Evolutionary conservation across 2,113 vertebrate species (phyloP), one percentile per base, ranked within the genome.

Genomic region (Heterotis niloticus): DNA sequence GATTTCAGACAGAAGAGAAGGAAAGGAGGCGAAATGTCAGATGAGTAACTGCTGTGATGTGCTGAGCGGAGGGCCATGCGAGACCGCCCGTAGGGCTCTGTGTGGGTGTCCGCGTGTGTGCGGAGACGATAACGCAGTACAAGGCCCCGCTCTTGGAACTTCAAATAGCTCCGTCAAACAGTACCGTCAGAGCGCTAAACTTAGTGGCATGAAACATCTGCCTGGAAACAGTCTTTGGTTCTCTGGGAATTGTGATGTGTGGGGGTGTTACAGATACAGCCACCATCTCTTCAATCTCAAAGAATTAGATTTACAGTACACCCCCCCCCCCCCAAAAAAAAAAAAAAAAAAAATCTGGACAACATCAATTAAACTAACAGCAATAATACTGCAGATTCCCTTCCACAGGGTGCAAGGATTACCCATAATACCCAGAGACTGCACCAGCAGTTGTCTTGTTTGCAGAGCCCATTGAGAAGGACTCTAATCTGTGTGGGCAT

Each of bases 161-260:
- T 69, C 65, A 78, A 78, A 69, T 24, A 11, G 52, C 16, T 57
- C n/a, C n/a, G n/a, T 69, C 64, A 78, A 78, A 68, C 64, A 10
- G 54, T 10, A 29, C 77, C 16, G 66, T 20, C 77, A 69, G 16
- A 70, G 65, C 20, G 24, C 66, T 60, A 56, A 29, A 44, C 66
- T n/a, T 67, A 65, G 16, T 34, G 16, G 17, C 10, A 75, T 5
- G 44, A 26, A 66, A 77, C 28, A n/a, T 54, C 29, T 65, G 75
- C 20, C 65, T 1, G 26, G 56, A 75, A 75, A 75, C 23, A 75
- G 56, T 28, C 23, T 62, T 34, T 17, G 9, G 4, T 57, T 24
- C 59, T 75, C 7, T 9, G 24, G 13, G 13, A 59, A 44, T 44
- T 7, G 7, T 20, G 60, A 12, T 20, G 14, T 20, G 60, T 14